phyloP scores from a whole-genome alignment of 2,113 vertebrate species.

The Myrmecobius fasciatus region DNA sequence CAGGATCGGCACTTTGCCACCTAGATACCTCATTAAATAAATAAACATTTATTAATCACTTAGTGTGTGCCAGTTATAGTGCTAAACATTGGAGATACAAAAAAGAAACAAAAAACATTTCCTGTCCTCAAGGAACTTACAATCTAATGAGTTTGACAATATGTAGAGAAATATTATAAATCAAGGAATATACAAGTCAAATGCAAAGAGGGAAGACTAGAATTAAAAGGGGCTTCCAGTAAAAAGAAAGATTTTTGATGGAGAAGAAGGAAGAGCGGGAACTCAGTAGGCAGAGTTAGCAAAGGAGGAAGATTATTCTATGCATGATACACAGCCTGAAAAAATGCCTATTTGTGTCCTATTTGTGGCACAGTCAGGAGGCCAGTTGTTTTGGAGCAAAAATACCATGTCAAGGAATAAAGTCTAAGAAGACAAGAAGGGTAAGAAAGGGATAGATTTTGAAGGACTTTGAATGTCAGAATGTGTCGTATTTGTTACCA shows the following conservation, averaged over 20 bases:
- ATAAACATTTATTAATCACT: too few relatives aligned
- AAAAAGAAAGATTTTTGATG: not conserved
- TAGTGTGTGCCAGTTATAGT: too few relatives aligned
- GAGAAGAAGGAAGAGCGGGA: not conserved
- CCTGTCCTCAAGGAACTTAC: too few relatives aligned
- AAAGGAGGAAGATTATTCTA: not conserved
- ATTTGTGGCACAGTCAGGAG: too few relatives aligned
- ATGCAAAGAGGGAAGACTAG: not conserved
- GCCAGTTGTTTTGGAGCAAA: too few relatives aligned
- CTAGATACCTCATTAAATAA: too few relatives aligned
- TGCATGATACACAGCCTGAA: too few relatives aligned
- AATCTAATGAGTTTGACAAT: too few relatives aligned
- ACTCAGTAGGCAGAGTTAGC: not conserved
- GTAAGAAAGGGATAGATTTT: not conserved
- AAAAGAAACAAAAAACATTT: too few relatives aligned
- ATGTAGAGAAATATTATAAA: not conserved
- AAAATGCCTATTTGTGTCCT: not conserved
- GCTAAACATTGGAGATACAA: too few relatives aligned
- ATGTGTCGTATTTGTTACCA: not conserved
- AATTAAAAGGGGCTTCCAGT: not conserved
- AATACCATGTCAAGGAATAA: not conserved
- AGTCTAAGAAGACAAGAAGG: not conserved
- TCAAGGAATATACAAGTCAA: not conserved
- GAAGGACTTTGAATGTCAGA: not conserved
- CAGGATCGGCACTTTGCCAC: not conserved